Conservation (phyloP, 2,888 invertebrate species). For the Drosophila paramelanica region DNA sequence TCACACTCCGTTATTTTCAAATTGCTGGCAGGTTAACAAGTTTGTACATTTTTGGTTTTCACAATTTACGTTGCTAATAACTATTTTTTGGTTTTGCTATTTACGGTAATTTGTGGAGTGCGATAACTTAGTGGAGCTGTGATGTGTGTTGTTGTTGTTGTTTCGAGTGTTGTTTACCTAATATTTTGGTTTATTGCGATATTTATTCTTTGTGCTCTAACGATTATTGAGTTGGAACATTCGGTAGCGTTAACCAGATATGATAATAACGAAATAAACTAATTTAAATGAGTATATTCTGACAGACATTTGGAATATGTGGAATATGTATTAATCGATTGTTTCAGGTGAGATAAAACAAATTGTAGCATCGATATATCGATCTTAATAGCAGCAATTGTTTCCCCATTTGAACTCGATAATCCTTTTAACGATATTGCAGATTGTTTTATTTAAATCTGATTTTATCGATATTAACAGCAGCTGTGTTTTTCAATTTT, state of each 20-base stretch:
- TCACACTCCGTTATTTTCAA: background rate
- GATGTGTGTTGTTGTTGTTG: background rate
- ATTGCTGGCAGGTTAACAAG: constrained; percentile 35
- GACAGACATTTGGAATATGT: too few relatives aligned
- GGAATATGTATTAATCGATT: too few relatives aligned
- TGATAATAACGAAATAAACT: background rate
- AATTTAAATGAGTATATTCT: background rate
- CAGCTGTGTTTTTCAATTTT: too few relatives aligned
- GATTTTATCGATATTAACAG: too few relatives aligned
- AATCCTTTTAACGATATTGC: too few relatives aligned
- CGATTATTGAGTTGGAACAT: constrained; percentile 3
- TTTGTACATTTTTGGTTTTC: constrained; percentile 54
- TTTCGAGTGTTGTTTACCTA: constrained; percentile 18
- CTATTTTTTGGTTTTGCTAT: constrained; percentile 49
- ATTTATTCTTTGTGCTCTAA: background rate
- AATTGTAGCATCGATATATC: too few relatives aligned
- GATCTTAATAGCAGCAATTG: too few relatives aligned
- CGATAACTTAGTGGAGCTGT: constrained; percentile 1
- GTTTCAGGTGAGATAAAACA: too few relatives aligned
- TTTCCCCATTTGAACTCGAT: too few relatives aligned
- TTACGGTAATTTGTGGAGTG: constrained; percentile 32
- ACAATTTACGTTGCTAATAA: constrained; percentile 56
- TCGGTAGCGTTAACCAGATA: background rate
- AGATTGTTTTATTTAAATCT: too few relatives aligned
- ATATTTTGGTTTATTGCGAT: constrained; percentile 18